Base-by-base conservation (phyloP, 2,797 vertebrate species). In the Pitangus sulphuratus region DNA sequence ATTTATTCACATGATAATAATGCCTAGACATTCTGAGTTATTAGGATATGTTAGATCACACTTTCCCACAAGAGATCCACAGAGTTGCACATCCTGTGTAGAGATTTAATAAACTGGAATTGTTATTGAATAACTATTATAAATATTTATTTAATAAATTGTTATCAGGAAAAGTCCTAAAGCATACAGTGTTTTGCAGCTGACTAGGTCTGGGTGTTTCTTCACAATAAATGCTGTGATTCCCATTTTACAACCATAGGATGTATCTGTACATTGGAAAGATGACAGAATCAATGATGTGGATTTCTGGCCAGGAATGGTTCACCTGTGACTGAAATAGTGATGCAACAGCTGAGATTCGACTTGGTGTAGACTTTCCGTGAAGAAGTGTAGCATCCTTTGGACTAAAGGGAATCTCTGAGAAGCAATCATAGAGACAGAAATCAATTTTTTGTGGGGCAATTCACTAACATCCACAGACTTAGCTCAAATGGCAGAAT, bases 81-180 rank as follows among this genome's bases (percentile, higher is more conserved):
- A 31, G 74, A 68, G 12, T 1, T 84, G 40, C 15, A 51, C 2
- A 4, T 31, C 14, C n/a, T 31, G 2, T 2, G 1, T 2, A 14
- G 42, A 45, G 26, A 45, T 21, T 35, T 18, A 53, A 8, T 30
- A 37, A 31, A 35, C 2, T 37, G 20, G n/a, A 2, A 15, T 30
- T 40, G 25, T 39, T 60, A 39, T 9, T 61, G 9, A 39, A 19
- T 19, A 39, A 56, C 15, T 33, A 22, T 54, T 54, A n/a, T 22
- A 56, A 56, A 33, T 56, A 20, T 60, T 28, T 39, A 39, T 42
- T 42, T 42, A 42, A 48, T n/a, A 42, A 35, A n/a, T 2, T 69
- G 4, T 54, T 39, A 13, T 15, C 24, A 50, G 51, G 42, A 16
- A 15, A 66, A 84, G 26, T 35, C 48, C 57, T 24, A 35, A 42